These are phyloP conservation scores for Odontocerum albicorne DNA, from an alignment of 2,888 invertebrate species.

Conservation along the genomic window DNA sequence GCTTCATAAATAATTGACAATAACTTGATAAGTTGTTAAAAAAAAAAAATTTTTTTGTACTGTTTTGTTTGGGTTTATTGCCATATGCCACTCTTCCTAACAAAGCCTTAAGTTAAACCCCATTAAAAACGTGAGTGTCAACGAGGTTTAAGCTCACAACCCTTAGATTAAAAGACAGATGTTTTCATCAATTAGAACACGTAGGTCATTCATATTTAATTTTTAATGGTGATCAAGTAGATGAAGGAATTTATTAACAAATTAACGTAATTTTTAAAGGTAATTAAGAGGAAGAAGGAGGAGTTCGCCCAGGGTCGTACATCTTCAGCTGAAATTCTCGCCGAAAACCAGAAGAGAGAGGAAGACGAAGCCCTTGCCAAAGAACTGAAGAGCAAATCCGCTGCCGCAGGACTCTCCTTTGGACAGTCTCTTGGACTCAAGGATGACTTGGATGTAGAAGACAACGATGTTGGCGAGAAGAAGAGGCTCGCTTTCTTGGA, in stretches of 20 bases:
- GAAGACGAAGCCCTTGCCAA: slow-evolving; percentile 35
- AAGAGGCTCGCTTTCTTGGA: slow-evolving; percentile 87
- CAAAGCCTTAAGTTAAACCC: not conserved
- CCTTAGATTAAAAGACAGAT: too few relatives aligned
- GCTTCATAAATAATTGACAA: too few relatives aligned
- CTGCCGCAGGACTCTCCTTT: slow-evolving; percentile 67
- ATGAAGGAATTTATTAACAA: not conserved
- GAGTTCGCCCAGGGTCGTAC: slow-evolving; percentile 67
- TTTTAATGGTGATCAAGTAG: too few relatives aligned
- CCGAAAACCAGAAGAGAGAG: slow-evolving; percentile 41
- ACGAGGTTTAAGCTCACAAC: not conserved
- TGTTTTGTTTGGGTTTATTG: not conserved
- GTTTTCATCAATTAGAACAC: not conserved
- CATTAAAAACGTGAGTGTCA: not conserved
- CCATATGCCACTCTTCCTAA: not conserved
- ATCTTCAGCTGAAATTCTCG: slow-evolving; percentile 44
- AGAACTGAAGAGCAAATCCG: slow-evolving; percentile 38
- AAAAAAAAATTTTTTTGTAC: not conserved
- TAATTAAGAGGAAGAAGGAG: slow-evolving; percentile 73
- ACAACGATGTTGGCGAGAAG: slow-evolving; percentile 77
- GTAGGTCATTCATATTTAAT: not conserved
- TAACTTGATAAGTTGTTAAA: too few relatives aligned
- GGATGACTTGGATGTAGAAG: slow-evolving; percentile 81
- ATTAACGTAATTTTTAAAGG: slow-evolving; percentile 43
- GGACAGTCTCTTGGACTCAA: slow-evolving; percentile 73